Conservation (phyloP, 1,140 invertebrate genomes). For the Drosophila obscura region DNA sequence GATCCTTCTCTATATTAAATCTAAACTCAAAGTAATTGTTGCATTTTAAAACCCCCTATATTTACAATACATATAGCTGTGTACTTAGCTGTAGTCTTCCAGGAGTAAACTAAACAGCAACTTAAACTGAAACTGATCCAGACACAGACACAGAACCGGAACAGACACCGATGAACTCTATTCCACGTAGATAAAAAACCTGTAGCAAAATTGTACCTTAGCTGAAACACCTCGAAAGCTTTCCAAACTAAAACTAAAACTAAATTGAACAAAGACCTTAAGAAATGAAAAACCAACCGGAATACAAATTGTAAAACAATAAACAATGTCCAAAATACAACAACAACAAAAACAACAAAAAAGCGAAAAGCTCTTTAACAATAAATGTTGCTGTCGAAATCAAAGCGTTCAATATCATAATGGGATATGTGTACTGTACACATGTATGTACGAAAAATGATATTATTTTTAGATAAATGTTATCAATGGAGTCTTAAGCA, state of each 20-base stretch:
- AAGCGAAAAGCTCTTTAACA: not conserved
- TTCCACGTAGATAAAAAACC: slow-evolving; percentile 59
- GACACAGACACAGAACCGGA: slow-evolving; percentile 20
- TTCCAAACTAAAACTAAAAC: slow-evolving; percentile 47
- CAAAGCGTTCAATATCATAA: slow-evolving; percentile 29
- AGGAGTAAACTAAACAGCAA: slow-evolving; percentile 34
- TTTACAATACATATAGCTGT: slow-evolving; percentile 37
- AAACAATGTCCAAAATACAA: slow-evolving; percentile 34
- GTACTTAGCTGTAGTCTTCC: slow-evolving; percentile 76
- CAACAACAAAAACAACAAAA: slow-evolving; percentile 1
- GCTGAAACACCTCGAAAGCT: slow-evolving; percentile 70
- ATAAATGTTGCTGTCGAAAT: slow-evolving; percentile 16
- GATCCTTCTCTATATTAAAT: slow-evolving; percentile 40
- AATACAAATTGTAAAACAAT: slow-evolving; percentile 29
- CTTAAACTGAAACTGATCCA: slow-evolving; percentile 21
- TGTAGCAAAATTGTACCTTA: slow-evolving; percentile 80
- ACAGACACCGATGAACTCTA: slow-evolving; percentile 13
- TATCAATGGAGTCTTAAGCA: slow-evolving; percentile 23
- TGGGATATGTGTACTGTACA: not conserved
- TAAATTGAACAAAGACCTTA: slow-evolving; percentile 17
- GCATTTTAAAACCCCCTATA: slow-evolving; percentile 44
- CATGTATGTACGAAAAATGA: slow-evolving; percentile 19
- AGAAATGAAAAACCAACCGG: slow-evolving; percentile 18
- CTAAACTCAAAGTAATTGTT: slow-evolving; percentile 54
- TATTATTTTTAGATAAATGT: slow-evolving; percentile 78